Evolutionary conservation across 2,797 vertebrate species (phyloP).

Genomic region (Halcyon smyrnensis): DNA sequence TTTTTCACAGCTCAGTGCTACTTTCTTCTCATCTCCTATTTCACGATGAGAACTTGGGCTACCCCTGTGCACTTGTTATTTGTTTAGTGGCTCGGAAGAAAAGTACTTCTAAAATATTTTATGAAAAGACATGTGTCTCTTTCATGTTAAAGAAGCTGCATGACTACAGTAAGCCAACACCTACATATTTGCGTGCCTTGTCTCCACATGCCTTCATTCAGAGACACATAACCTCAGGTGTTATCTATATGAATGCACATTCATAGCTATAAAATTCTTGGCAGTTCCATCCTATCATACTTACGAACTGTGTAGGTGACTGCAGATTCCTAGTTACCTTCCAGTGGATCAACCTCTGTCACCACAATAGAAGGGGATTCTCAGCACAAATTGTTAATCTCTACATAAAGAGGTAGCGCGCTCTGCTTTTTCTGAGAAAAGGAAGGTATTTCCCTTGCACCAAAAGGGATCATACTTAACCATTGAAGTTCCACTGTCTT

Average conservation of each 20-base stretch:
- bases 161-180: conserved; percentile 67
- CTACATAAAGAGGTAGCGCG: neutral
- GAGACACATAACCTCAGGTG: conserved; percentile 62
- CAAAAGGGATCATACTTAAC: neutral
- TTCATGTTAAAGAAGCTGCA: conserved; percentile 26
- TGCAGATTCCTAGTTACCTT: neutral
- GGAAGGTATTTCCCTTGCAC: neutral
- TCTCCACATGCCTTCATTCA: conserved; percentile 67
- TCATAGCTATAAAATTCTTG: conserved; percentile 9
- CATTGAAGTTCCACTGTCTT: neutral
- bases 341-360: conserved; percentile 19
- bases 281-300: conserved; percentile 7
- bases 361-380: neutral
- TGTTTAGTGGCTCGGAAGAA: neutral
- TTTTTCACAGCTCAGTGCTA: neutral
- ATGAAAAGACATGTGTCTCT: neutral
- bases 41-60: neutral
- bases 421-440: neutral
- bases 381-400: neutral
- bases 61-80: neutral
- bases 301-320: neutral
- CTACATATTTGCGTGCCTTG: conserved; percentile 73
- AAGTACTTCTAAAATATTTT: neutral
- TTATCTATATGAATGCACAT: conserved; percentile 60
- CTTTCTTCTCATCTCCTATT: neutral